Evolutionary conservation across 2,113 vertebrate genomes (phyloP).

Genomic region (Malurus elegans): DNA sequence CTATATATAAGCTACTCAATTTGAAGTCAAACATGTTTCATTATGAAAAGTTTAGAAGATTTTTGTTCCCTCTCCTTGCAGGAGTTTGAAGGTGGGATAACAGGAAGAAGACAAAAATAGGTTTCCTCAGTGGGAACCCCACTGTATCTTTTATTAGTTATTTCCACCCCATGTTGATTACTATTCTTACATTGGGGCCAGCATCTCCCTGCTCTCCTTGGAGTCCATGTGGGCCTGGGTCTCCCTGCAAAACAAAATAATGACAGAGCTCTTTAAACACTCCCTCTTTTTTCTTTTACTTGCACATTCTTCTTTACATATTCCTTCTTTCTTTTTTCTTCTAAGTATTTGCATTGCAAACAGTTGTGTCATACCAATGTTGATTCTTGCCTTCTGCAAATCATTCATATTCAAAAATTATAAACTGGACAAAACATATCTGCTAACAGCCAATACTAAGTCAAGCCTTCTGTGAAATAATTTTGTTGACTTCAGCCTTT

Average conservation of each 20-base stretch:
- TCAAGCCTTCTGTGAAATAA: not conserved
- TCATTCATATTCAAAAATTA: not conserved
- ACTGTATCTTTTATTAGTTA: not conserved
- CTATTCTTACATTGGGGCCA: conserved; percentile 46
- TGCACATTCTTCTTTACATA: not conserved
- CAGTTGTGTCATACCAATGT: not conserved
- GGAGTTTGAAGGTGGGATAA: not conserved
- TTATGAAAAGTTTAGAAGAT: not conserved
- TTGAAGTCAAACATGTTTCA: not conserved
- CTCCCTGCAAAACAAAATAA: conserved; percentile 61
- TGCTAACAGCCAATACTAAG: not conserved
- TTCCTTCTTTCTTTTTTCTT: not conserved
- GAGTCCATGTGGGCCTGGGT: not conserved
- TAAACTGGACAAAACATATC: not conserved
- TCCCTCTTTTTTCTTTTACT: not conserved
- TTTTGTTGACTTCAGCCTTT: not conserved
- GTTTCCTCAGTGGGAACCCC: not conserved
- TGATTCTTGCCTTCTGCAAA: not conserved
- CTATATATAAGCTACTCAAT: not conserved
- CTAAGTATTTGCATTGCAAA: not conserved
- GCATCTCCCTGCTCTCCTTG: conserved; percentile 33
- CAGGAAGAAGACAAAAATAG: not conserved
- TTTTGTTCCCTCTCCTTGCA: not conserved
- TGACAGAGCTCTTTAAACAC: not conserved
- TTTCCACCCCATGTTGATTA: not conserved